These are phyloP conservation scores for Genyomyrus donnyi DNA, from an alignment of 2,113 vertebrate species.

Conservation along the genomic window DNA sequence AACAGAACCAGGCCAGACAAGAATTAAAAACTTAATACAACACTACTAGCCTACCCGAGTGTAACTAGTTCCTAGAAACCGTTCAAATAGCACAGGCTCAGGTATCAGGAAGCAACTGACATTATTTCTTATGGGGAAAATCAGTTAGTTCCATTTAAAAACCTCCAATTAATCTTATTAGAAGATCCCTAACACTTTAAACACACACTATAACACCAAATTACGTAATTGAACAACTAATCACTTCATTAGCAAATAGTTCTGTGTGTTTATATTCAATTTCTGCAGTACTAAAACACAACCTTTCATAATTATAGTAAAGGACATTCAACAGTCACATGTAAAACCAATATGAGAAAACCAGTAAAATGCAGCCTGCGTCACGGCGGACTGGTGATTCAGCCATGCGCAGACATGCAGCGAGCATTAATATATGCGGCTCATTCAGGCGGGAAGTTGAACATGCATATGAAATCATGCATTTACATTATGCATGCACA, in stretches of 20 bases:
- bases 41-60: neutral
- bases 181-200: neutral
- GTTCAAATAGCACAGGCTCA: neutral
- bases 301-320: neutral
- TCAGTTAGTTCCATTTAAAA: neutral
- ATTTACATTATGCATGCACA: neutral
- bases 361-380: neutral
- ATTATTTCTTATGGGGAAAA: neutral
- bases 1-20: slow-evolving; percentile 8
- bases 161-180: neutral
- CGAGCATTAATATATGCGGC: neutral
- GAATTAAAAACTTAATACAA: neutral
- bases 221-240: neutral
- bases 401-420: neutral
- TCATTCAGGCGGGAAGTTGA: neutral
- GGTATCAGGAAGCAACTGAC: neutral
- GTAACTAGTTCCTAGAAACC: neutral
- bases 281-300: neutral
- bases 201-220: neutral
- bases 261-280: neutral
- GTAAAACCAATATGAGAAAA: neutral
- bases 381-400: neutral
- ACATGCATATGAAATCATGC: neutral
- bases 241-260: neutral
- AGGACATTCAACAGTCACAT: neutral